phyloP scores from a whole-genome alignment of 2,797 vertebrate genomes.

The Tenualosa thibaudeaui region DNA sequence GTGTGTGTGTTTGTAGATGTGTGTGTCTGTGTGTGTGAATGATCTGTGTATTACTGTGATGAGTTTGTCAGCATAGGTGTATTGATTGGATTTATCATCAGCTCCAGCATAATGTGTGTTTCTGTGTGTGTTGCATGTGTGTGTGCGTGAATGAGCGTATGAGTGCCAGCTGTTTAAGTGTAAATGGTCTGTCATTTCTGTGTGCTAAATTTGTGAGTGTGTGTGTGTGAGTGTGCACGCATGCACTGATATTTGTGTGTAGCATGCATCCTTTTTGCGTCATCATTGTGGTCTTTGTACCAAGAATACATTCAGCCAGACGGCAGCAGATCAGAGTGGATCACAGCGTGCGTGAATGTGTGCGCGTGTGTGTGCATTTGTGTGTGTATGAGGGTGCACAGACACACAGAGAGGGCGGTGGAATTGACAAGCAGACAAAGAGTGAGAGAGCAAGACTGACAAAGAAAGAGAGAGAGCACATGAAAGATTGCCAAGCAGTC shows the following conservation, averaged over 20 bases:
- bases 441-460: not conserved
- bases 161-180: not conserved
- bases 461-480: not conserved
- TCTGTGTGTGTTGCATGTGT: not conserved
- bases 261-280: conserved; percentile 26
- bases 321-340: conserved; percentile 32
- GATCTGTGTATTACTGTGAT: too few relatives aligned
- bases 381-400: not conserved
- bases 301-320: conserved; percentile 49
- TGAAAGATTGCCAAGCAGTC: too few relatives aligned
- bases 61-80: not conserved
- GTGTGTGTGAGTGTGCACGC: not conserved
- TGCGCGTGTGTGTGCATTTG: not conserved
- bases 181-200: not conserved
- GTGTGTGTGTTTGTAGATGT: not conserved
- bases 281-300: conserved; percentile 35
- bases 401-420: not conserved
- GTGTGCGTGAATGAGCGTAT: not conserved
- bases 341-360: conserved; percentile 16
- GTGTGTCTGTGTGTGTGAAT: not conserved
- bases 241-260: not conserved
- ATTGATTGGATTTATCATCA: not conserved
- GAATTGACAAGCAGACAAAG: conserved; percentile 8
- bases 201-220: not conserved
- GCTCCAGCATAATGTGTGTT: not conserved